Base-by-base conservation (phyloP, 2,797 vertebrate species). In the Arrhamphus sclerolepis region DNA sequence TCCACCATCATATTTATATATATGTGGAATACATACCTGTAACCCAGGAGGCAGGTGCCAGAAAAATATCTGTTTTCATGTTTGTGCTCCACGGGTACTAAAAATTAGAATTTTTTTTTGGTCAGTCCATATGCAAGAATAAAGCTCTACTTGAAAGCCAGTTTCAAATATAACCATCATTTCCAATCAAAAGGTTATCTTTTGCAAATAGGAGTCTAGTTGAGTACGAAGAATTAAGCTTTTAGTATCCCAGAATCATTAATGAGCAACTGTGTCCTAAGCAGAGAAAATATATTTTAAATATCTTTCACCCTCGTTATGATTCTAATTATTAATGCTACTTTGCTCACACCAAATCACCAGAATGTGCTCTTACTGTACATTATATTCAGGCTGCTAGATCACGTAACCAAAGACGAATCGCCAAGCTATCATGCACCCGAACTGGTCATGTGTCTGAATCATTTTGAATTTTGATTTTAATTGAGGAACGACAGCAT, bases 1-100 rank as follows among this genome's bases (percentile, higher is more conserved):
- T 74, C 81, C 73, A 84, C 84, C 72, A 81, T 85, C 87, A 84
- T 87, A 87, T 90, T 85, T 83, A 81, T 80, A 61, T 83, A 81
- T 80, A 61, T 77, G 78, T 47, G 60, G 61, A 54, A 62, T 78
- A 22, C 39, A 56, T 64, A 60, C 63, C 41, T 72, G 42, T 62
- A 50, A 70, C 78, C 71, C 71, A 5, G 47, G 42, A 71, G 60
- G 49, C 55, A 70, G 49, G n/a, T 69, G 66, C 74, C 34, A 14
- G 42, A 63, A 74, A 77, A 56, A 64, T 42, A 72, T 44, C 51
- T 75, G 44, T 43, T 70, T 77, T 40, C 38, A 52, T 72, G 65
- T 28, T 66, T 17, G 39, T 40, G 62, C 28, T 82, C 62, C 56
- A 70, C 56, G 69, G 78, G 77, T 83, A 85, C 74, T 79, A 66